phyloP scores from a whole-genome alignment of 2,888 invertebrate species.

The Acronicta psi region DNA sequence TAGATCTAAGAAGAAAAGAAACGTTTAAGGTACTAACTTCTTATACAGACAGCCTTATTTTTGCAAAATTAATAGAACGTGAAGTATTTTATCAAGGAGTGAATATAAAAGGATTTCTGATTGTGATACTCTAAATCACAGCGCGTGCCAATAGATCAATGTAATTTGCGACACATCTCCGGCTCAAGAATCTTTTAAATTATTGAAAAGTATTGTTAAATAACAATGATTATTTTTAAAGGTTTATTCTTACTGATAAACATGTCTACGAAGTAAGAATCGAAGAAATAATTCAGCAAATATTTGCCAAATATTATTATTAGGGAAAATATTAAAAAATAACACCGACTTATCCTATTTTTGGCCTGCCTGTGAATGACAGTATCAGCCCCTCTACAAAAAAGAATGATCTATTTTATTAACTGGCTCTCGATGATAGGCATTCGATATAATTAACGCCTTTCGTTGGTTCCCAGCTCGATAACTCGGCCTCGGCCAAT shows the following conservation, averaged over 20 bases:
- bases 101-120: slow-evolving; percentile 42
- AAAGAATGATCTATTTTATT: neutral
- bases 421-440: neutral
- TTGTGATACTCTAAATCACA: slow-evolving; percentile 38
- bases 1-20: slow-evolving; percentile 45
- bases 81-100: slow-evolving; percentile 44
- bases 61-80: slow-evolving; percentile 33
- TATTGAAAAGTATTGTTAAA: neutral
- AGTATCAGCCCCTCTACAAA: too few relatives aligned
- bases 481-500: slow-evolving; percentile 26
- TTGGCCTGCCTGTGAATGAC: too few relatives aligned
- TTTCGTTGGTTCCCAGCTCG: slow-evolving; percentile 10
- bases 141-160: slow-evolving; percentile 16
- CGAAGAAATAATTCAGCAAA: too few relatives aligned
- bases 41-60: slow-evolving; percentile 19
- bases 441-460: slow-evolving; percentile 14
- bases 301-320: too few relatives aligned
- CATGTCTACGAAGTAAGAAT: too few relatives aligned
- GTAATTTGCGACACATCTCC: slow-evolving; percentile 15
- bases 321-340: too few relatives aligned
- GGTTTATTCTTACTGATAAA: too few relatives aligned
- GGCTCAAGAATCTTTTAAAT: neutral
- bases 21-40: slow-evolving; percentile 20
- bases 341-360: too few relatives aligned
- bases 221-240: neutral